Evolutionary conservation across 2,888 invertebrate species (phyloP), one percentile per base, ranked within the genome.

Genomic region (Drosophila subsilvestris): DNA sequence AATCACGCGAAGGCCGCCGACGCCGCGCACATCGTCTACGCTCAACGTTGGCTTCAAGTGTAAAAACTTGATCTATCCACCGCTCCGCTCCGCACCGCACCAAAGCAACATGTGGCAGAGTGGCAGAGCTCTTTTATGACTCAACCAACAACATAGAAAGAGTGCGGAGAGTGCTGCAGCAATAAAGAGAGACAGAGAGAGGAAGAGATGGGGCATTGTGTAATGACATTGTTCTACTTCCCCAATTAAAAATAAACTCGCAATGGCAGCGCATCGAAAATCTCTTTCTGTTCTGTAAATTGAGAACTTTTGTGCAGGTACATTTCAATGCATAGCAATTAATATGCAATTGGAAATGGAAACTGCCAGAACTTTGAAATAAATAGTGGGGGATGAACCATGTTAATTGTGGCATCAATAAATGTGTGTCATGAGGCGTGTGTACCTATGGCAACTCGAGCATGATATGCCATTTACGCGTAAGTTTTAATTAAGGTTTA

Each of bases 1-100:
- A 70, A 69, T 69, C 74, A 76, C 76, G 77, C 73, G 74, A 78
- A 70, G 69, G 74, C 74, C 62, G 57, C 27, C 53, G 58, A 5
- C 68, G 43, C 55, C n/a, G n/a, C n/a, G 29, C 37, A 17, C 53
- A 51, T 5, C 29, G 44, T 18, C 51, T 22, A 45, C 56, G 22
- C 4, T 37, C 32, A 63, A 44, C 22, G 25, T 27, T 20, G 43
- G 25, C 50, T 42, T 29, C 59, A 29, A 42, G 37, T 14, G 29
- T 32, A 42, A 48, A 74, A 74, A 72, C 72, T 74, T 67, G 72
- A 74, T 72, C 70, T 73, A 48, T 7, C 27, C 51, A n/a, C n/a
- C n/a, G n/a, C n/a, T n/a, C n/a, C n/a, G n/a, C n/a, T n/a, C n/a
- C n/a, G n/a, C n/a, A n/a, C n/a, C n/a, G n/a, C 18, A 7, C 47